Base-by-base conservation (phyloP, 2,888 invertebrate species). In the Steromphala cineraria region DNA sequence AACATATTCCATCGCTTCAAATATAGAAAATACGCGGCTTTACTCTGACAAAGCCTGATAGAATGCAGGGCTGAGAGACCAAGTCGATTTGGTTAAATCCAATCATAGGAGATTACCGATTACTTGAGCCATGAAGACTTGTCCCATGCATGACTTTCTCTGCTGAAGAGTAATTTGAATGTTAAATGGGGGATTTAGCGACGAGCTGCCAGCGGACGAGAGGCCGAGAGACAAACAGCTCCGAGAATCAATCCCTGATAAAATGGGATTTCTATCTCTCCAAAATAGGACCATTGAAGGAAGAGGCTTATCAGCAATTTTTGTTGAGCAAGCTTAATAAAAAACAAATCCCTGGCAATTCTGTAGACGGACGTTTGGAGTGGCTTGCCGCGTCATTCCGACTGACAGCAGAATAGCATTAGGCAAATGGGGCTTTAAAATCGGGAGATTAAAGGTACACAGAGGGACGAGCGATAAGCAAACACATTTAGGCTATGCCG, bases 361-460 rank as follows among this genome's bases (percentile, higher is more conserved):
- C 75, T 52, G 75, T 75, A 52, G 75, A 52, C 75, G 75, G 75
- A 40, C 40, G 52, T 40, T 52, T 62, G 62, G 62, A 62, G 62
- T 62, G 62, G 62, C 62, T 62, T 62, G 62, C 52, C 75, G 52
- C 75, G 52, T 75, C 75, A 52, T 52, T 75, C 75, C 52, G 24
- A 75, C 75, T 75, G 75, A 75, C 75, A 75, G 75, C 52, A 52
- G 75, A 75, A 75, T 75, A 52, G 75, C 75, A 75, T 75, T 78
- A 83, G 79, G 75, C 78, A 81, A 87, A 87, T 85, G 86, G 87
- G 84, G 85, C 83, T 84, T 84, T 84, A 85, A 86, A 82, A 82
- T 82, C 55, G 53, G 36, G 62, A 82, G 87, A 87, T 87, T 86
- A 85, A 78, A 81, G 78, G 56, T 78, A 83, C 83, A 84, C 80